Conservation (phyloP, 2,113 vertebrate species). For the Oreotrochilus melanogaster region DNA sequence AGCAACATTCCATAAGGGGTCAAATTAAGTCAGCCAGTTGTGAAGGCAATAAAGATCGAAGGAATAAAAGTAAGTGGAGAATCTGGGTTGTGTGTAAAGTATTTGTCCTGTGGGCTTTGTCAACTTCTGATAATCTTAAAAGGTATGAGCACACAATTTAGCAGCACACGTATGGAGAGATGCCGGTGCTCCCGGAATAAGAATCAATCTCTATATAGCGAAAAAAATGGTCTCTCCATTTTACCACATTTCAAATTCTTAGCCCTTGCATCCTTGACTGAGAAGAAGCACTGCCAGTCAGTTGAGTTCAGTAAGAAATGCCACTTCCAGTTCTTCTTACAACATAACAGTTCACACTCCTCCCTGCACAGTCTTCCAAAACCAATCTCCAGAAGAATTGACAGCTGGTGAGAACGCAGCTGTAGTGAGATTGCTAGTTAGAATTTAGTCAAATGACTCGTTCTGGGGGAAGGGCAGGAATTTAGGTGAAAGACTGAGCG, state of each 20-base stretch:
- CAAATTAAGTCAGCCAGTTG: slow-evolving; percentile 70
- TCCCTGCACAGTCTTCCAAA: slow-evolving; percentile 11
- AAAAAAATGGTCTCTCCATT: slow-evolving; percentile 9
- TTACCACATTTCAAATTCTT: slow-evolving; percentile 4
- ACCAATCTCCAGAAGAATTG: neutral
- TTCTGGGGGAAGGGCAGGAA: neutral
- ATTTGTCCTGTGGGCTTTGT: slow-evolving; percentile 23
- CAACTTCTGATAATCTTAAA: slow-evolving; percentile 18
- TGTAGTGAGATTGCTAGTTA: neutral
- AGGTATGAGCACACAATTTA: neutral
- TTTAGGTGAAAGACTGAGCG: neutral
- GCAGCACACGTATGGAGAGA: neutral
- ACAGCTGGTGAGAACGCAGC: slow-evolving; percentile 24
- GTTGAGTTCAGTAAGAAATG: neutral
- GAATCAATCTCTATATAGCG: slow-evolving; percentile 11
- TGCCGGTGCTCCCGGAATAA: neutral
- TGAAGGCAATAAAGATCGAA: slow-evolving; percentile 50
- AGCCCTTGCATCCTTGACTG: slow-evolving; percentile 36
- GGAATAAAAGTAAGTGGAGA: slow-evolving; percentile 32
- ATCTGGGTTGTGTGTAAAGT: slow-evolving; percentile 51
- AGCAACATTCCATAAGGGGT: slow-evolving; percentile 71
- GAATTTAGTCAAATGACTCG: slow-evolving; percentile 3
- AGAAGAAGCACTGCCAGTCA: slow-evolving; percentile 12
- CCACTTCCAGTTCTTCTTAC: neutral
- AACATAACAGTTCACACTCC: neutral